A percentile compares a stretch with the other conserved stretches of the same genome.
These are phyloP conservation scores for Aphis gossypii DNA, from an alignment of 1,140 invertebrate genomes.

Conservation along the genomic window DNA sequence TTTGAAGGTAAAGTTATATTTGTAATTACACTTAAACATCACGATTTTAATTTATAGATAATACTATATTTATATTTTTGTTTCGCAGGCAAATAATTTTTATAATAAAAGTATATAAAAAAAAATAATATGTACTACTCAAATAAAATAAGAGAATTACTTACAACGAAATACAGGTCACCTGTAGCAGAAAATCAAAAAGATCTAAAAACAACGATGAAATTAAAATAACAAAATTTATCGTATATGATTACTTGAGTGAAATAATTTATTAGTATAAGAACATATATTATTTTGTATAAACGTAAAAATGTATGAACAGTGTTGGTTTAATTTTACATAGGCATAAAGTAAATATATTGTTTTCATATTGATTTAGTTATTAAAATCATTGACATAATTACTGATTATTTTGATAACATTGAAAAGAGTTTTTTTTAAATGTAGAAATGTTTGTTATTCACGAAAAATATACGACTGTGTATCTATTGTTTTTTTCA, in stretches of 20 bases:
- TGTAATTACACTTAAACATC: not conserved
- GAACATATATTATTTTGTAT: not conserved
- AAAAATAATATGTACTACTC: not conserved
- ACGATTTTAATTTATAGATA: not conserved
- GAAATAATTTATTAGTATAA: not conserved
- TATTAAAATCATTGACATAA: no score
- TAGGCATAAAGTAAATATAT: no score
- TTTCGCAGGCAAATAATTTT: not conserved
- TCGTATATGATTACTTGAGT: not conserved
- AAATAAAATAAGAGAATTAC: constrained; percentile 1
- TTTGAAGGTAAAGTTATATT: constrained; percentile 75
- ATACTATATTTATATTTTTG: not conserved
- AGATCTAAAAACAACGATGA: not conserved
- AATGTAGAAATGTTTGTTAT: not conserved
- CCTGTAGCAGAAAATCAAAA: not conserved
- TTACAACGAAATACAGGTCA: not conserved
- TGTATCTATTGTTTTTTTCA: not conserved
- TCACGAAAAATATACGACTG: not conserved
- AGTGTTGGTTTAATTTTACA: not conserved
- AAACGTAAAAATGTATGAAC: not conserved
- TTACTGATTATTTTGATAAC: not conserved
- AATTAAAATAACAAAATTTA: not conserved
- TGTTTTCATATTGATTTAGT: no score
- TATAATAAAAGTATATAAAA: no score
- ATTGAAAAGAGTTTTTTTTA: not conserved